These are phyloP conservation scores for Sebastes matsubarae DNA, from an alignment of 2,797 vertebrate genomes.

Conservation along the genomic window DNA sequence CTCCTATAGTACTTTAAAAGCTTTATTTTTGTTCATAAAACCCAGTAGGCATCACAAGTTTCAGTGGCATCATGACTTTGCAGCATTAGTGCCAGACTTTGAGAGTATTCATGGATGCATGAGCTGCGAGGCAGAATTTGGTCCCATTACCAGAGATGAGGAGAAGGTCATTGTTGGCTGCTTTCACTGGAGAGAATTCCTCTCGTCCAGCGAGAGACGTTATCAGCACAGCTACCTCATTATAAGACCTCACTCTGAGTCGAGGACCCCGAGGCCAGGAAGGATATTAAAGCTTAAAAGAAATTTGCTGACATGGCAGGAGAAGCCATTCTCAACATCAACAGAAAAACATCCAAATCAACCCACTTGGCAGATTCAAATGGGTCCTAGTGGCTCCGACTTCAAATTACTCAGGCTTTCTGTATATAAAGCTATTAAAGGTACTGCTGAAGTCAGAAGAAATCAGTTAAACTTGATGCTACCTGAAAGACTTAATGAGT, in stretches of 20 bases:
- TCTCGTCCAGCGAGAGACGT: constrained; percentile 28
- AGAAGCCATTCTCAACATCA: constrained; percentile 32
- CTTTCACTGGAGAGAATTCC: constrained; percentile 24
- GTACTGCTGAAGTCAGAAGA: constrained; percentile 23
- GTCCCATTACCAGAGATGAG: constrained; percentile 36
- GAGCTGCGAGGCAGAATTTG: constrained; percentile 24
- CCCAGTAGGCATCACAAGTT: background rate
- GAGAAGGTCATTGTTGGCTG: constrained; percentile 46
- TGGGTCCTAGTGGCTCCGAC: background rate
- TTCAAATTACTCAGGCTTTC: background rate
- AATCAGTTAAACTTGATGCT: background rate
- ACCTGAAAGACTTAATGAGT: background rate
- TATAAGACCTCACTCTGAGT: constrained; percentile 45
- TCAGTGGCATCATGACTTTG: constrained; percentile 10
- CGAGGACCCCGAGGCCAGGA: constrained; percentile 35
- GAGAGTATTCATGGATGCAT: constrained; percentile 19
- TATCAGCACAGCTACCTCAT: constrained; percentile 49
- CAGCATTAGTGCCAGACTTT: constrained; percentile 5
- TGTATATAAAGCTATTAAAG: background rate
- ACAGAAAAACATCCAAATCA: constrained; percentile 46
- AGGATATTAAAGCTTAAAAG: constrained; percentile 66
- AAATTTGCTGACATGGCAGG: constrained; percentile 61
- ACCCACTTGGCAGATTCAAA: constrained; percentile 18
- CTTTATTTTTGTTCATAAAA: background rate
- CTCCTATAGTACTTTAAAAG: background rate